Base-by-base conservation (phyloP, 2,888 invertebrate species). In the Oscheius sp. region DNA sequence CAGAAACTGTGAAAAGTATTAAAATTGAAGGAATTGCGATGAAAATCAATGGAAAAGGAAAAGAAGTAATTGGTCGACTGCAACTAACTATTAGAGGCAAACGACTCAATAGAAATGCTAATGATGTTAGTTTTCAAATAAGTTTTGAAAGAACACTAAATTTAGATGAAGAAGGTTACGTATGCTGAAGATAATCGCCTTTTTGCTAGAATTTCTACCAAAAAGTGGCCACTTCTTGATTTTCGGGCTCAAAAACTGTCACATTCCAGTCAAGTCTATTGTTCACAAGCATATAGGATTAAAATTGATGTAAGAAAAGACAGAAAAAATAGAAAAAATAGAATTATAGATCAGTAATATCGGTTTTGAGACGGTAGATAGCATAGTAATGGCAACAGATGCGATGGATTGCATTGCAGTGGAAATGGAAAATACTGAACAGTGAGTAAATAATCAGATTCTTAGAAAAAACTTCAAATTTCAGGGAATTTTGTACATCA, bases 221-320 rank as follows among this genome's bases (percentile, higher is more conserved):
- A 65, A 28, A 50, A 66, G 22, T 81, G 80, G 80, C 83, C 83
- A 1, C 71, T 83, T 4, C n/a, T 81, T 28, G 75, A 78, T 54
- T 71, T 82, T 24, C 50, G 63, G 22, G 47, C 73, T 3, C 36
- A 72, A 6, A 70, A 72, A 41, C 69, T n/a, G n/a, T n/a, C 72
- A 14, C 44, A 54, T 28, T 67, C 68, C 22, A 67, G 44, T 45
- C 33, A 54, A 4, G 47, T 65, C 30, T 81, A 67, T 51, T 74
- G 77, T 32, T 74, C 71, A 30, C 81, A 81, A 49, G 72, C 74
- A 9, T 67, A 71, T 41, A 50, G 44, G 26, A 36, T 77, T 9
- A 47, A 41, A 17, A 17, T 72, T 9, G 54, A 64, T 22, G 68
- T 64, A 30, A n/a, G 50, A 1, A n/a, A 44, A 45, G 45, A 30